phyloP scores from a whole-genome alignment of 2,113 vertebrate genomes.

The Epinephelus fuscoguttatus region DNA sequence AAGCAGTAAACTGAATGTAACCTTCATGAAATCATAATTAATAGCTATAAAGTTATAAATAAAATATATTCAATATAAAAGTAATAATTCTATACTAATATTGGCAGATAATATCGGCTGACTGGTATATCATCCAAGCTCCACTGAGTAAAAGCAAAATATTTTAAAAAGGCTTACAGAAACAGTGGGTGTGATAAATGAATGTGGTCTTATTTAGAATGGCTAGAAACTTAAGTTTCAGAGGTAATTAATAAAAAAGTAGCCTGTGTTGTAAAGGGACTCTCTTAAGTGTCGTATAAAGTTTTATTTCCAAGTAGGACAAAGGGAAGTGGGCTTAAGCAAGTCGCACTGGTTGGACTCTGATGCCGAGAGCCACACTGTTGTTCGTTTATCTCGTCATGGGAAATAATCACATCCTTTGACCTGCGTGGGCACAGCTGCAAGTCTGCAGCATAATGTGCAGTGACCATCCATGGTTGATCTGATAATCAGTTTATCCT shows the following conservation, averaged over 20 bases:
- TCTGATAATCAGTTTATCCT: slow-evolving; percentile 24
- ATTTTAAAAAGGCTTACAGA: slow-evolving; percentile 33
- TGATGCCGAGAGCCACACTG: slow-evolving; percentile 54
- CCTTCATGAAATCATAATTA: not conserved
- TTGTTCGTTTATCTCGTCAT: slow-evolving; percentile 71
- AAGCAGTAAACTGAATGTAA: not conserved
- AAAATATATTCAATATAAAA: too few species aligned
- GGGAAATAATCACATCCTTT: slow-evolving; percentile 62
- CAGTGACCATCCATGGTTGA: not conserved
- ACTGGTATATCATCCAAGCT: not conserved
- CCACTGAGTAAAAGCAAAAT: not conserved
- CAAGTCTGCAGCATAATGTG: not conserved
- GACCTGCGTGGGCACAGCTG: slow-evolving; percentile 46
- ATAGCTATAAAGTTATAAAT: not conserved
- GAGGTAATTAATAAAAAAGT: slow-evolving; percentile 79
- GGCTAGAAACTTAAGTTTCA: slow-evolving; percentile 64
- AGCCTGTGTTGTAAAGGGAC: slow-evolving; percentile 64
- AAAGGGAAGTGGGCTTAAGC: slow-evolving; percentile 70
- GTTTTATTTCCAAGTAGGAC: slow-evolving; percentile 81
- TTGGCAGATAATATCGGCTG: not conserved
- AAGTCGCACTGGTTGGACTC: slow-evolving; percentile 57
- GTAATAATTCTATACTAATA: too few species aligned
- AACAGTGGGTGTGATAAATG: slow-evolving; percentile 67
- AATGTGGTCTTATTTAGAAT: slow-evolving; percentile 69
- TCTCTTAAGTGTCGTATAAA: slow-evolving; percentile 75